A percentile compares a stretch with the other conserved stretches of the same genome.
Conservation (phyloP, 2,113 vertebrate species). For the Oncorhynchus keta region DNA sequence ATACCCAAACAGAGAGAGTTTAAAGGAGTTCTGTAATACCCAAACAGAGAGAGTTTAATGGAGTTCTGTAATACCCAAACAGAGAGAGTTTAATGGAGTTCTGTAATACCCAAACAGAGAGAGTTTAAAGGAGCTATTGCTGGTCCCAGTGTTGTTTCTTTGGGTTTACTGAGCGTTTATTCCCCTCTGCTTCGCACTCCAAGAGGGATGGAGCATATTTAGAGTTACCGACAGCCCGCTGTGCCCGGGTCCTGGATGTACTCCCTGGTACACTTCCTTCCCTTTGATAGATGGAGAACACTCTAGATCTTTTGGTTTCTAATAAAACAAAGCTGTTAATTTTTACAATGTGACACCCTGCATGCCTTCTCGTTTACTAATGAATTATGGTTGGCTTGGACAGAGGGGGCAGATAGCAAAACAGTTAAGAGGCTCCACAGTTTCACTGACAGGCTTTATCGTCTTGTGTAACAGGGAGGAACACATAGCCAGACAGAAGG, state of each 20-base stretch:
- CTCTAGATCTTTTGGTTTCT: slow-evolving; percentile 51
- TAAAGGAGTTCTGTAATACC: too few species aligned
- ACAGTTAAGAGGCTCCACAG: slow-evolving; percentile 4
- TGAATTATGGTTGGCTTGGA: slow-evolving; percentile 15
- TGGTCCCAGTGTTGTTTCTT: slow-evolving; percentile 16
- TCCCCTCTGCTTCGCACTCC: slow-evolving; percentile 16
- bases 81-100: too few species aligned
- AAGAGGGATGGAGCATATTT: slow-evolving; percentile 31
- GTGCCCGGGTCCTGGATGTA: slow-evolving; percentile 46
- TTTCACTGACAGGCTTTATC: background rate
- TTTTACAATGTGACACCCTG: slow-evolving; percentile 49
- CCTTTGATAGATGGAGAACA: slow-evolving; percentile 61
- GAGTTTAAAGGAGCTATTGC: slow-evolving; percentile 53
- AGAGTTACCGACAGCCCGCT: slow-evolving; percentile 39
- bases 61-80: too few species aligned
- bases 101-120: slow-evolving; percentile 58
- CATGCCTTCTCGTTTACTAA: slow-evolving; percentile 23
- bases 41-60: too few species aligned
- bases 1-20: too few species aligned
- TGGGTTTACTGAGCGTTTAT: background rate
- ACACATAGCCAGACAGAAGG: too few species aligned
- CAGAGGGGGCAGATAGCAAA: background rate
- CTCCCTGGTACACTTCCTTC: slow-evolving; percentile 21
- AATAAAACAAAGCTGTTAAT: slow-evolving; percentile 50
- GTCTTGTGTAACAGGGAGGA: too few species aligned